Percentiles rank a stretch among this genome's conserved stretches.
Evolutionary conservation across 2,888 invertebrate genomes (phyloP).

Genomic region (Habroteleia sp.): DNA sequence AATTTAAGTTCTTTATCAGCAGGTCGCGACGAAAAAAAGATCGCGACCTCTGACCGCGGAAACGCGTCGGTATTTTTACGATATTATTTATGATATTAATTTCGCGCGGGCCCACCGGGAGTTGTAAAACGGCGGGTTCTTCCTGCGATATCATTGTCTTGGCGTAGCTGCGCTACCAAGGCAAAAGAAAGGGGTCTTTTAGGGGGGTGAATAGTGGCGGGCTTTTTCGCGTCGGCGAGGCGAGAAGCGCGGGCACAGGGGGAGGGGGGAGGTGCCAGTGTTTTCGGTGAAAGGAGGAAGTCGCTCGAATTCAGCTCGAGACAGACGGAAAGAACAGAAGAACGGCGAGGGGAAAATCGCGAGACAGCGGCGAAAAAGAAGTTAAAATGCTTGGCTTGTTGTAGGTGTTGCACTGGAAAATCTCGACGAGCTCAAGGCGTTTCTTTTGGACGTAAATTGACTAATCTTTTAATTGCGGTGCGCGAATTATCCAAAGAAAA

Average conservation of each 20-base stretch:
- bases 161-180: slow-evolving; percentile 68
- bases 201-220: slow-evolving; percentile 76
- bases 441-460: slow-evolving; percentile 26
- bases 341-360: slow-evolving; percentile 29
- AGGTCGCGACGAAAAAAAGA: slow-evolving; percentile 30
- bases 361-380: slow-evolving; percentile 44
- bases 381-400: slow-evolving; percentile 49
- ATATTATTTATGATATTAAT: slow-evolving; percentile 82
- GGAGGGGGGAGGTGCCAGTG: slow-evolving; percentile 64
- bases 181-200: slow-evolving; percentile 76
- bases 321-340: slow-evolving; percentile 64
- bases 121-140: slow-evolving; percentile 79
- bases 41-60: slow-evolving; percentile 50
- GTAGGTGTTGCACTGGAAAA: slow-evolving; percentile 69
- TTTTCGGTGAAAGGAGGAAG: slow-evolving; percentile 74
- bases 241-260: slow-evolving; percentile 55
- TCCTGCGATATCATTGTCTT: slow-evolving; percentile 80
- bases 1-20: slow-evolving; percentile 48
- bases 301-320: slow-evolving; percentile 61
- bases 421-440: slow-evolving; percentile 63
- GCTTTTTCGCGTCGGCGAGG: slow-evolving; percentile 65
- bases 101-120: slow-evolving; percentile 77
- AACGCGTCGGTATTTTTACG: slow-evolving; percentile 78
- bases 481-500: slow-evolving; percentile 33
- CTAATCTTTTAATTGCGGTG: slow-evolving; percentile 63